Conservation (phyloP, 2,888 invertebrate genomes). For the Scaptomyza caliginosa region DNA sequence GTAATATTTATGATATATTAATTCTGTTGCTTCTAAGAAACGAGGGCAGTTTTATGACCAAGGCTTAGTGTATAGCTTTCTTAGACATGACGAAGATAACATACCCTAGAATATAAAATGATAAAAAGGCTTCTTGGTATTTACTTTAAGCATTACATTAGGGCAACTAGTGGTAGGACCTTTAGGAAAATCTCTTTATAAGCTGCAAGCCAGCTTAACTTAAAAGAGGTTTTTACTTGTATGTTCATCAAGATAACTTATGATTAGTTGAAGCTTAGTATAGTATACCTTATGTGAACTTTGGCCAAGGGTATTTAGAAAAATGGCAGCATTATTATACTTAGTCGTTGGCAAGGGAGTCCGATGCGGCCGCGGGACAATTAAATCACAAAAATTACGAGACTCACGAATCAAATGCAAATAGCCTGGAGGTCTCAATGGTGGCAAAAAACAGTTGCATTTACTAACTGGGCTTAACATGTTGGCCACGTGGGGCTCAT, state of each 20-base stretch:
- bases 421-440: constrained; percentile 24
- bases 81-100: background rate
- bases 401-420: constrained; percentile 55
- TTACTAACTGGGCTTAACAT: constrained; percentile 64
- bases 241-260: too few species aligned
- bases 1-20: constrained; percentile 3
- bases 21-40: background rate
- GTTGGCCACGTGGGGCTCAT: constrained; percentile 73
- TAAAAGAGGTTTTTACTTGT: too few species aligned
- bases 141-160: too few species aligned
- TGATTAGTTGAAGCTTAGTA: too few species aligned
- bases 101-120: too few species aligned
- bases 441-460: constrained; percentile 31
- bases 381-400: constrained; percentile 67
- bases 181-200: too few species aligned
- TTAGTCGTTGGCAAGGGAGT: background rate
- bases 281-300: too few species aligned
- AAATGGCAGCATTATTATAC: constrained; percentile 13
- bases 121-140: too few species aligned
- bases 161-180: too few species aligned
- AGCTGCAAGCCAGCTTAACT: too few species aligned
- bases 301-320: constrained; percentile 7
- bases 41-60: background rate
- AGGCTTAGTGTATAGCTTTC: background rate
- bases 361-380: constrained; percentile 57